Conservation (phyloP, 2,113 vertebrate species). For the Eretmochelys imbricata region DNA sequence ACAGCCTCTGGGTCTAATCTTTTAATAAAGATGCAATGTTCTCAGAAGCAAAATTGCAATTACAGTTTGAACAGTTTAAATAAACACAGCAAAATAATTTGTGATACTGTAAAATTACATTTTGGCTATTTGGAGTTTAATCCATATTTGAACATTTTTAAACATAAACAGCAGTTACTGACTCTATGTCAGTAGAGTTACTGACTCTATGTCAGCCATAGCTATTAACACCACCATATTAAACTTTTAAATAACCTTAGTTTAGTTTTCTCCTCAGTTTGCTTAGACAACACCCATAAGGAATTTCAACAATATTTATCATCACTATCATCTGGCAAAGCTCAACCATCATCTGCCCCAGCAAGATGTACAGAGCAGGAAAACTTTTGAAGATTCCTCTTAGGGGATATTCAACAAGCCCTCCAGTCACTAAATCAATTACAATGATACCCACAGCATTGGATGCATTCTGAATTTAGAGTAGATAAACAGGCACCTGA, state of each 20-base stretch:
- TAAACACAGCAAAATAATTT: neutral
- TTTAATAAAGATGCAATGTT: neutral
- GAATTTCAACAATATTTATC: constrained; percentile 6
- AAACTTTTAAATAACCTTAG: constrained; percentile 9
- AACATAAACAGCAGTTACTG: neutral
- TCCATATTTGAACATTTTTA: neutral
- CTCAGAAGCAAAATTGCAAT: neutral
- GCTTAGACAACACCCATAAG: neutral
- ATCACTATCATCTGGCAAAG: neutral
- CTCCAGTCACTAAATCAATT: constrained; percentile 19
- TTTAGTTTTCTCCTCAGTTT: neutral
- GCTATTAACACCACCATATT: neutral
- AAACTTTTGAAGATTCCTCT: constrained; percentile 8
- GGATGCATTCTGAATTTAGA: constrained; percentile 1
- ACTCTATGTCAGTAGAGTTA: too few species aligned
- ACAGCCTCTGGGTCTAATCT: neutral
- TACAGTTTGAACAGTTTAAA: neutral
- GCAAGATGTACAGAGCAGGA: neutral
- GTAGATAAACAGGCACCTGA: neutral
- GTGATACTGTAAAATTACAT: neutral
- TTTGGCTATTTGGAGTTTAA: neutral
- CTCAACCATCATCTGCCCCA: constrained; percentile 2
- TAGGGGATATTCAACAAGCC: neutral
- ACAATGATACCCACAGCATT: neutral
- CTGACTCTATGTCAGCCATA: neutral